phyloP scores from a whole-genome alignment of 2,113 vertebrate species.

The Equus przewalskii region DNA sequence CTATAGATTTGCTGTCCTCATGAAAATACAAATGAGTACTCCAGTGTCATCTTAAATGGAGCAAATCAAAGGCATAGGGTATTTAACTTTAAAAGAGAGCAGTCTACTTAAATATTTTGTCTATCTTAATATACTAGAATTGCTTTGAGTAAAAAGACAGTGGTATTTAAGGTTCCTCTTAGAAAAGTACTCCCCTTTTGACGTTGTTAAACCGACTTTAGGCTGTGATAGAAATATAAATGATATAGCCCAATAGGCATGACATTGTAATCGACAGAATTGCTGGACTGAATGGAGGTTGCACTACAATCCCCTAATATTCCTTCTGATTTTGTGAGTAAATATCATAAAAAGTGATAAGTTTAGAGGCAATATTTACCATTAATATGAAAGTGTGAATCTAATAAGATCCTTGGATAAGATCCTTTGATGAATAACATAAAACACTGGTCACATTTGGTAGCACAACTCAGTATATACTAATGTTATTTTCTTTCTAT shows the following conservation, averaged over 20 bases:
- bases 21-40: not conserved
- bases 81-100: slow-evolving; percentile 27
- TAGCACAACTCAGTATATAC: not conserved
- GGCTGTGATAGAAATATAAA: not conserved
- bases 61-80: not conserved
- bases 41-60: not conserved
- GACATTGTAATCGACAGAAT: not conserved
- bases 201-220: not conserved
- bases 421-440: not conserved
- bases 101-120: not conserved
- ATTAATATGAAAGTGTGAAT: slow-evolving; percentile 9
- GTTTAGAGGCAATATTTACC: slow-evolving; percentile 20
- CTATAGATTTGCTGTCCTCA: not conserved
- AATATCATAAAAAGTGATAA: not conserved
- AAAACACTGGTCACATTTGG: not conserved
- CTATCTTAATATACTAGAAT: slow-evolving; percentile 44
- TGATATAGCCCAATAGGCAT: not conserved
- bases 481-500: not conserved
- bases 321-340: slow-evolving; percentile 12
- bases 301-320: not conserved
- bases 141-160: not conserved
- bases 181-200: not conserved
- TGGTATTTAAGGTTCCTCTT: slow-evolving; percentile 5
- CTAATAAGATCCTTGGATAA: not conserved
- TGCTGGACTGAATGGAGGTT: slow-evolving; percentile 27